These are phyloP conservation scores for Camponotus fellah DNA, from an alignment of 2,888 invertebrate genomes.

Conservation along the genomic window DNA sequence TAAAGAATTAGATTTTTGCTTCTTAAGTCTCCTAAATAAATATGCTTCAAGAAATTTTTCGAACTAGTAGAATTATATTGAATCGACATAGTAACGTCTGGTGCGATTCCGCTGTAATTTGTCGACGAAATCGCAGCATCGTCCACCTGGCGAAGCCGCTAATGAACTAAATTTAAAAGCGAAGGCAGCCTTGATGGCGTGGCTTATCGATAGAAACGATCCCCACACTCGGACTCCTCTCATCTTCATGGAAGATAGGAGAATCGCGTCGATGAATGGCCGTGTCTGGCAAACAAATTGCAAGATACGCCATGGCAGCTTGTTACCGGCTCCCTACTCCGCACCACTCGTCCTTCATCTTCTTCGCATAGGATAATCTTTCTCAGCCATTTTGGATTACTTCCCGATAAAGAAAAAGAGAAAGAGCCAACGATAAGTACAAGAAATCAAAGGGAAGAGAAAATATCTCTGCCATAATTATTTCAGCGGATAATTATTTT, in stretches of 20 bases:
- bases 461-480: not conserved
- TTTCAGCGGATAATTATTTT: not conserved
- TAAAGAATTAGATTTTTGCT: too few species aligned
- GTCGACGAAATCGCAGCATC: conserved; percentile 78
- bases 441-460: not conserved
- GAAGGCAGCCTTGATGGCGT: conserved; percentile 77
- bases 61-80: not conserved
- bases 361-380: conserved; percentile 38
- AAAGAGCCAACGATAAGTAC: not conserved
- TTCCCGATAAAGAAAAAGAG: conserved; percentile 26
- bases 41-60: not conserved
- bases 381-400: conserved; percentile 62
- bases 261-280: conserved; percentile 85
- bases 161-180: conserved; percentile 82
- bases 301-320: conserved; percentile 84
- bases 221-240: conserved; percentile 77
- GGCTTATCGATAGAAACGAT: conserved; percentile 82
- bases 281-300: conserved; percentile 85
- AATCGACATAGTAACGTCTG: conserved; percentile 11
- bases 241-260: conserved; percentile 83
- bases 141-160: conserved; percentile 81
- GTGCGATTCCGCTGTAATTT: conserved; percentile 79
- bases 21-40: conserved; percentile 37
- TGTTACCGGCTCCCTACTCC: conserved; percentile 74
- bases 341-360: conserved; percentile 33